These are phyloP conservation scores for Diadumene lineata DNA, from an alignment of 92 coral and sea anemone species.

Conservation along the genomic window DNA sequence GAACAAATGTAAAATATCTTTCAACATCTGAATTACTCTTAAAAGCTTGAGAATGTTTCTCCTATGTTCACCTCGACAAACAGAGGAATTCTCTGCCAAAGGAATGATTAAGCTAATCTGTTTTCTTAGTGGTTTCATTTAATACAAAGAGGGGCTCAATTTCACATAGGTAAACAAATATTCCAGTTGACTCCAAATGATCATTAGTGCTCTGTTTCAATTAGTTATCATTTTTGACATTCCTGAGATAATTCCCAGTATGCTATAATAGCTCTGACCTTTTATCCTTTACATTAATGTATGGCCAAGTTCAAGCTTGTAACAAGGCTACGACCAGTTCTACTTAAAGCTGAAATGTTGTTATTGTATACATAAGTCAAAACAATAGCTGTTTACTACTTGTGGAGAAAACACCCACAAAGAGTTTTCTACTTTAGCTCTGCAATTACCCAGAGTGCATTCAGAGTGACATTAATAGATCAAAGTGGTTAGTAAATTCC, in stretches of 20 bases:
- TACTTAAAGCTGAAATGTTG: background rate
- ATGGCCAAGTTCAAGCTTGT: conserved; percentile 30
- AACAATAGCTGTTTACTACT: background rate
- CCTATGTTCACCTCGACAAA: background rate
- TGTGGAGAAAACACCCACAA: background rate
- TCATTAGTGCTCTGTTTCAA: conserved; percentile 9
- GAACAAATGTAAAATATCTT: conserved; percentile 15
- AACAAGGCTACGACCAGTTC: background rate
- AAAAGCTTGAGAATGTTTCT: conserved; percentile 2
- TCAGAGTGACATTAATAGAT: background rate
- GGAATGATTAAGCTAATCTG: conserved; percentile 10
- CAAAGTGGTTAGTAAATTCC: no score
- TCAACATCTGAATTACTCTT: conserved; percentile 10
- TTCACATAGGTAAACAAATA: conserved; percentile 13
- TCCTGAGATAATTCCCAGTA: conserved; percentile 9
- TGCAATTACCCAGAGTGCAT: background rate
- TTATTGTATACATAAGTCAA: background rate
- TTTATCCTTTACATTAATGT: conserved; percentile 16
- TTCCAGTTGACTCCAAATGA: background rate
- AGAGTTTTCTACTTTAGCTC: background rate
- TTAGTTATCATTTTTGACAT: conserved; percentile 18
- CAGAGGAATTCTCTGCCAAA: background rate
- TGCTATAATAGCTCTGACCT: conserved; percentile 33
- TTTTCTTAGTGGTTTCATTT: conserved; percentile 7
- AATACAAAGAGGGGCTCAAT: conserved; percentile 2